Percentiles rank a stretch among this genome's conserved stretches.
Evolutionary conservation across 2,797 vertebrate species (phyloP).

Genomic region (Simalia tracyae): DNA sequence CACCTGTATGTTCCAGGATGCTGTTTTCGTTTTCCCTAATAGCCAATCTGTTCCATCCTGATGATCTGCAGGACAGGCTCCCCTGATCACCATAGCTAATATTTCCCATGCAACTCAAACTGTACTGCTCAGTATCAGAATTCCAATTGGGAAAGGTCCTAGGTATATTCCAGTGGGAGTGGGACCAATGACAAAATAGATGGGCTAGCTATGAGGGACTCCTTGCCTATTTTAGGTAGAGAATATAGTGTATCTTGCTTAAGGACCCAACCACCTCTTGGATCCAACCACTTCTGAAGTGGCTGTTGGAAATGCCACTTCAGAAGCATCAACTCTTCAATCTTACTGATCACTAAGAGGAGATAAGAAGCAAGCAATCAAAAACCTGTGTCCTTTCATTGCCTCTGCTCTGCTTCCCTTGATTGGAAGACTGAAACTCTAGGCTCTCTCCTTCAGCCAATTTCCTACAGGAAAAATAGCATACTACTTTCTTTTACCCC

Average conservation of each 20-base stretch:
- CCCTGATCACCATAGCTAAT: neutral
- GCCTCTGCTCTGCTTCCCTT: neutral
- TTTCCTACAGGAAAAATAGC: neutral
- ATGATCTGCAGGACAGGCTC: neutral
- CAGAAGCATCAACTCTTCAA: neutral
- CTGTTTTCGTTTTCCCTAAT: neutral
- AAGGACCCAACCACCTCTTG: neutral
- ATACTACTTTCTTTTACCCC: neutral
- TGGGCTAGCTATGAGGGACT: neutral
- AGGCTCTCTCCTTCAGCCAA: neutral
- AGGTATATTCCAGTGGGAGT: neutral
- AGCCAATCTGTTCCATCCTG: neutral
- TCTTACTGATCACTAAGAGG: neutral
- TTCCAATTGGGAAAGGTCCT: neutral
- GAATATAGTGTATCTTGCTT: neutral
- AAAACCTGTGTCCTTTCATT: neutral
- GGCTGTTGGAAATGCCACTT: neutral
- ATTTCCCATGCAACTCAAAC: neutral
- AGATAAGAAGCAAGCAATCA: neutral
- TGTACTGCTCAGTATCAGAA: neutral
- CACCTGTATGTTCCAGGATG: neutral
- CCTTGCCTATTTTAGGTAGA: neutral
- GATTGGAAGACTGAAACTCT: neutral
- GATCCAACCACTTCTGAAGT: neutral
- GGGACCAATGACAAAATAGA: neutral